These are phyloP conservation scores for Acronicta psi DNA, from an alignment of 2,888 invertebrate species.

Conservation along the genomic window DNA sequence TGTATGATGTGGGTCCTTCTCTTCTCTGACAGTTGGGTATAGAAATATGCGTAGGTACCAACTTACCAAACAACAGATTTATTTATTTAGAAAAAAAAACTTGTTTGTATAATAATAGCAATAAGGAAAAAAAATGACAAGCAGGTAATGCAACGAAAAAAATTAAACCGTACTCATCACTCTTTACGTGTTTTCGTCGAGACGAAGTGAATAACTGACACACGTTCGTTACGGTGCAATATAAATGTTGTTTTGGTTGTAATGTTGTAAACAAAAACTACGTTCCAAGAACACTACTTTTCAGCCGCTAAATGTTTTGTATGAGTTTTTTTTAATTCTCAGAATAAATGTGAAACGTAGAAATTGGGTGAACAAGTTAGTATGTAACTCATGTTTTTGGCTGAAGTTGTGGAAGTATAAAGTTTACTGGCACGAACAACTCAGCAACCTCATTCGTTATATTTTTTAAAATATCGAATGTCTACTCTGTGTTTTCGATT, in stretches of 20 bases:
- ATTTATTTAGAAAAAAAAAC: too few species aligned
- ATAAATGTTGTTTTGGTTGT: slow-evolving; percentile 22
- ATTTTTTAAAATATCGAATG: too few species aligned
- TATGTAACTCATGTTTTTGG: neutral
- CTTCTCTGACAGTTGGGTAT: neutral
- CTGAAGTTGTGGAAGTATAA: neutral
- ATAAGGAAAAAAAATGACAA: too few species aligned
- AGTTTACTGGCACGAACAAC: neutral
- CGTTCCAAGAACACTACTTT: slow-evolving; percentile 17
- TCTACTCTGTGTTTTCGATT: too few species aligned
- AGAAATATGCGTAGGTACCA: too few species aligned
- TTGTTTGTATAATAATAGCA: too few species aligned
- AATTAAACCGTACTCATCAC: too few species aligned
- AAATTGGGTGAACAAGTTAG: slow-evolving; percentile 10
- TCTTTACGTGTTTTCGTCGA: slow-evolving; percentile 9
- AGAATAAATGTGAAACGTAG: slow-evolving; percentile 4
- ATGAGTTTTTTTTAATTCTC: slow-evolving; percentile 21
- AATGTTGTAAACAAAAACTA: slow-evolving; percentile 24
- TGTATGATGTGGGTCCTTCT: slow-evolving; percentile 7
- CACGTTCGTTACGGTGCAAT: slow-evolving; percentile 4
- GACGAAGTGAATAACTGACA: slow-evolving; percentile 47
- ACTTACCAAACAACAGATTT: too few species aligned
- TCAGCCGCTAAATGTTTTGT: slow-evolving; percentile 17
- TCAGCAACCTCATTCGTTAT: too few species aligned
- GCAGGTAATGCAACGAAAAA: too few species aligned